These are phyloP conservation scores for Sinopyrophorus schimmeli DNA, from an alignment of 2,888 invertebrate genomes.

Conservation along the genomic window DNA sequence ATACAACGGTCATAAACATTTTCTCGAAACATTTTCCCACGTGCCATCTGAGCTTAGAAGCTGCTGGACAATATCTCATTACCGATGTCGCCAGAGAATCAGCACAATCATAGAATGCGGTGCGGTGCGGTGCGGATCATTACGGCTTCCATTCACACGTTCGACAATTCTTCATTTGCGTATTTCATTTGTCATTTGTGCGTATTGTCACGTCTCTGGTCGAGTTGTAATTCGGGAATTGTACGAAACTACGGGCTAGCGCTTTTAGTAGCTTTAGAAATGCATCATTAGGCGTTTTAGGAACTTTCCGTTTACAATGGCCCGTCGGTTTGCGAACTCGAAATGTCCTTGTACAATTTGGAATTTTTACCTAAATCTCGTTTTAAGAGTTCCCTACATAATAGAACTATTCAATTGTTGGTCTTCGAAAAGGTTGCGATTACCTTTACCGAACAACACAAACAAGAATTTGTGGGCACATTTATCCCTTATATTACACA, in stretches of 20 bases:
- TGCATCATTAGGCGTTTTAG: slow-evolving; percentile 36
- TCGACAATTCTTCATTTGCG: slow-evolving; percentile 61
- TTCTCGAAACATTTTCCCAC: slow-evolving; percentile 24
- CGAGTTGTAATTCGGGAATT: slow-evolving; percentile 36
- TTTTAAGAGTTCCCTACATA: no score
- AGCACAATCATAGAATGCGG: slow-evolving; percentile 40
- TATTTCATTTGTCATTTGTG: slow-evolving; percentile 61
- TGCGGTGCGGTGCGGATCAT: slow-evolving; percentile 49
- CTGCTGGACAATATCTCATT: slow-evolving; percentile 44
- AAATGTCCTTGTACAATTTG: slow-evolving; percentile 19
- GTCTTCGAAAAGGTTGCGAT: no score
- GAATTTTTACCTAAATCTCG: slow-evolving; percentile 11
- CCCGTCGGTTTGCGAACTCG: slow-evolving; percentile 25
- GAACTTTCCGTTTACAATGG: slow-evolving; percentile 31
- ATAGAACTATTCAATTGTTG: no score
- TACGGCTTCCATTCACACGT: slow-evolving; percentile 55
- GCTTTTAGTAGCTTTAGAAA: slow-evolving; percentile 35
- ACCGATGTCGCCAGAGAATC: slow-evolving; percentile 41
- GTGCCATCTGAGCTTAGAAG: slow-evolving; percentile 21
- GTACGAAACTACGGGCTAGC: slow-evolving; percentile 32
- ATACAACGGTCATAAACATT: slow-evolving; percentile 17
- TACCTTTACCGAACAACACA: no score
- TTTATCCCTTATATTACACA: no score
- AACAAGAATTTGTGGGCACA: no score
- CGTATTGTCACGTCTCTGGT: slow-evolving; percentile 52